Base-by-base conservation (phyloP, 2,797 vertebrate genomes). In the Glyptemys insculpta region DNA sequence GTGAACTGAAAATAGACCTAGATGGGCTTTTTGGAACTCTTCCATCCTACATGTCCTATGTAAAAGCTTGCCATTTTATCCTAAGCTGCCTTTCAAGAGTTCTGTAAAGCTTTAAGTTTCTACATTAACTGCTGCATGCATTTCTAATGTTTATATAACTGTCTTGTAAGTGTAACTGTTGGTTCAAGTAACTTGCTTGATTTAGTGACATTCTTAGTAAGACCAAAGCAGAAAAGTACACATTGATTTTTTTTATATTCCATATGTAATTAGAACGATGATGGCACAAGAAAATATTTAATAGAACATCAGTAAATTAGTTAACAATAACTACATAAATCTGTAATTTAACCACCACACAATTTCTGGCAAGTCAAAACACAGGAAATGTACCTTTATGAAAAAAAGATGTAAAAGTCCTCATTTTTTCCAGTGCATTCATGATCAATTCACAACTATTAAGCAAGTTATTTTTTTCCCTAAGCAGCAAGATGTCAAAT, bases 1-100 rank as follows among this genome's bases (percentile, higher is more conserved):
- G 31, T 53, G 84, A 81, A 29, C 11, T 62, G 76, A 90, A 85
- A 85, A 90, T 81, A 85, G 79, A 86, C 34, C n/a, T 62, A 91
- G 84, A 87, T 91, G 85, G 90, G 74, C 62, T 87, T 82, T 53
- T 72, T 91, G 90, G 68, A 54, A n/a, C 68, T 14, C 52, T 78
- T 53, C 79, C 68, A 53, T 62, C 21, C 49, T 50, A 47, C 27
- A 78, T 78, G 49, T 49, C 59, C 52, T 78, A 87, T 65, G 25
- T 83, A 62, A 87, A 82, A 78, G 31, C n/a, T 47, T 83, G 85
- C 79, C 68, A 87, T 50, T 62, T 78, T 53, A 81, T 74, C 10
- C 53, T 78, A 82, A 86, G 82, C 23, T 65, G 25, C 27, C 54
- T 78, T 49, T 49, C 79, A 76, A n/a, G 79, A 86, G 15, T 25